phyloP scores from a whole-genome alignment of 1,140 invertebrate genomes.

The Sitodiplosis mosellana region DNA sequence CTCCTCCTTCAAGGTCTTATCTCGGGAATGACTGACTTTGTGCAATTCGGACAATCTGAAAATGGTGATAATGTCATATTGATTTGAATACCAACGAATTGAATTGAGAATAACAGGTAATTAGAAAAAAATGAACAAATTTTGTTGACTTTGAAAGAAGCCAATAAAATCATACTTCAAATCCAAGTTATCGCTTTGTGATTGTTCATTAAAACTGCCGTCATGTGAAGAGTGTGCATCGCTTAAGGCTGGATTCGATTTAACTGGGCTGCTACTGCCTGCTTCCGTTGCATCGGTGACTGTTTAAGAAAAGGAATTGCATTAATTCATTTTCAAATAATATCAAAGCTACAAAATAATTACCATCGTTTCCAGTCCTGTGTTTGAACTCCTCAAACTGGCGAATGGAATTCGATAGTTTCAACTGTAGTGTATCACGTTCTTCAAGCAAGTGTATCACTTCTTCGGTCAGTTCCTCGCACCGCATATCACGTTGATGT shows the following conservation, averaged over 20 bases:
- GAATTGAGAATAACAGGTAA: background rate
- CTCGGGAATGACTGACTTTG: conserved; percentile 46
- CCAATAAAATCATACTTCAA: conserved; percentile 12
- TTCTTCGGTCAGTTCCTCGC: conserved; percentile 74
- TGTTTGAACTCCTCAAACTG: conserved; percentile 39
- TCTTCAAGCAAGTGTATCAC: conserved; percentile 67
- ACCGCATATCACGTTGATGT: conserved; percentile 69
- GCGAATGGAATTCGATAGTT: conserved; percentile 57
- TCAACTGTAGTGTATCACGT: conserved; percentile 61
- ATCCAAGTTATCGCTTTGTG: conserved; percentile 11
- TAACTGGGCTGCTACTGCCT: too few species aligned
- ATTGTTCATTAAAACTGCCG: too few species aligned
- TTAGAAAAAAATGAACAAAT: conserved; percentile 1
- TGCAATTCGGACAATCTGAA: conserved; percentile 51
- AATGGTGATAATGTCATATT: conserved; percentile 4
- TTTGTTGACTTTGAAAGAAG: too few species aligned
- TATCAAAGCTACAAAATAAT: conserved; percentile 3
- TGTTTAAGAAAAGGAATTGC: background rate
- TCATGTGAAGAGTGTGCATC: too few species aligned
- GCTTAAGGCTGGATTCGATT: too few species aligned
- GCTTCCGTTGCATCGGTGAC: conserved; percentile 8
- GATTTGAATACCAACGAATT: background rate
- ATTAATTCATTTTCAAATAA: background rate
- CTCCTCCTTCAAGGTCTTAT: conserved; percentile 52
- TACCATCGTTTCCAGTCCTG: conserved; percentile 2